Percentiles rank a stretch among this genome's conserved stretches.
These are phyloP conservation scores for Lasiommata megera DNA, from an alignment of 2,888 invertebrate genomes.

Conservation along the genomic window DNA sequence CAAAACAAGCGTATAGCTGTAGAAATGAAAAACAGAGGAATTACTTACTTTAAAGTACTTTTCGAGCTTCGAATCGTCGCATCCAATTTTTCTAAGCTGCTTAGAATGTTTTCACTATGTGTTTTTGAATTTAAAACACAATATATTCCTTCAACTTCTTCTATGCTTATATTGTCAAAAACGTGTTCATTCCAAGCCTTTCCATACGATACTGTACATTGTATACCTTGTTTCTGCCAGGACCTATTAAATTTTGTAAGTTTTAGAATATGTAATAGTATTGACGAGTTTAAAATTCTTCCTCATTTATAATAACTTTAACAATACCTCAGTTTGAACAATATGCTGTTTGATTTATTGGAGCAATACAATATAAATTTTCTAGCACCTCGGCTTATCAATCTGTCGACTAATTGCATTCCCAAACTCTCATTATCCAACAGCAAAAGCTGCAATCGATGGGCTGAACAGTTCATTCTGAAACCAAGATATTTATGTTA, in stretches of 20 bases:
- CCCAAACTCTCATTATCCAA: slow-evolving; percentile 42
- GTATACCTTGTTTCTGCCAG: slow-evolving; percentile 17
- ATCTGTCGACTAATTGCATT: slow-evolving; percentile 41
- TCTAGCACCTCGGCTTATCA: slow-evolving; percentile 47
- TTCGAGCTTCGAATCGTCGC: background rate
- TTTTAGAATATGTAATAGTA: too few species aligned
- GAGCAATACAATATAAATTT: slow-evolving; percentile 40
- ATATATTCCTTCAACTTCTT: slow-evolving; percentile 16
- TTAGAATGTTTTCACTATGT: slow-evolving; percentile 1
- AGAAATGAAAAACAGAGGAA: background rate
- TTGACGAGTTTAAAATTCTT: too few species aligned
- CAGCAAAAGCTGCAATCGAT: slow-evolving; percentile 37
- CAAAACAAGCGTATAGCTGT: background rate
- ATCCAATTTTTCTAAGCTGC: background rate
- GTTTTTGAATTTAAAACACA: background rate
- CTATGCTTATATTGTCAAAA: background rate
- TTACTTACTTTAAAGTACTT: slow-evolving; percentile 1
- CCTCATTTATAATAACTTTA: too few species aligned
- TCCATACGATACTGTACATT: slow-evolving; percentile 7
- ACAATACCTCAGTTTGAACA: slow-evolving; percentile 37
- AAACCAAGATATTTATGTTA: too few species aligned
- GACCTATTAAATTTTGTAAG: slow-evolving; percentile 7
- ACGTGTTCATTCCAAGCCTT: slow-evolving; percentile 3
- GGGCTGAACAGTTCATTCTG: slow-evolving; percentile 18
- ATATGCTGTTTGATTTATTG: slow-evolving; percentile 23